Conservation (phyloP, 2,888 invertebrate species). For the Pediacus dermestoides region DNA sequence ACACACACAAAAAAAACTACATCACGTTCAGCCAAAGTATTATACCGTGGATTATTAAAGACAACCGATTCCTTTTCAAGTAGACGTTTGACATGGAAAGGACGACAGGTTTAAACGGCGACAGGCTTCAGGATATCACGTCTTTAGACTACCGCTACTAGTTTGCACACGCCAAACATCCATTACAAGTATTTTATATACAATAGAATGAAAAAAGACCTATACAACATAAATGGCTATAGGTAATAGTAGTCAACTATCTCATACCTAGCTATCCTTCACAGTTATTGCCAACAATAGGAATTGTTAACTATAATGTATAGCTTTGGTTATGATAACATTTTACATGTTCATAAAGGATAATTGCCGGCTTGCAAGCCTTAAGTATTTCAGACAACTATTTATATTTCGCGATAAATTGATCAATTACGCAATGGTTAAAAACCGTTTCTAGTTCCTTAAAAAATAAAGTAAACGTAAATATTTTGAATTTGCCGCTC, state of each 20-base stretch:
- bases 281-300: constrained; percentile 21
- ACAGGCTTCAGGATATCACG: constrained; percentile 20
- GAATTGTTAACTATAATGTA: constrained; percentile 16
- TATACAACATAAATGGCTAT: constrained; percentile 11
- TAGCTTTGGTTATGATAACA: constrained; percentile 19
- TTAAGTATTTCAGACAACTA: no score
- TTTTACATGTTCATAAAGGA: constrained; percentile 17
- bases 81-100: constrained; percentile 18
- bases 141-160: constrained; percentile 20
- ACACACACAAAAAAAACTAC: no score
- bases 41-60: constrained; percentile 18
- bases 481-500: no score
- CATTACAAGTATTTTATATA: constrained; percentile 11
- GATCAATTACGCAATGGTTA: no score
- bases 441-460: no score
- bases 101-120: constrained; percentile 16
- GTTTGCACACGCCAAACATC: constrained; percentile 15
- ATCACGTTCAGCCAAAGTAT: constrained; percentile 18
- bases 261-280: constrained; percentile 15
- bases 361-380: constrained; percentile 19
- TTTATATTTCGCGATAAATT: no score
- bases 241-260: constrained; percentile 11
- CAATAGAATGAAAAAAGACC: constrained; percentile 6
- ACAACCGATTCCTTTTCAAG: constrained; percentile 15
- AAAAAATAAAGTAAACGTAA: no score